These are phyloP conservation scores for Hypercompe scribonia DNA, from an alignment of 2,888 invertebrate species.

Conservation along the genomic window DNA sequence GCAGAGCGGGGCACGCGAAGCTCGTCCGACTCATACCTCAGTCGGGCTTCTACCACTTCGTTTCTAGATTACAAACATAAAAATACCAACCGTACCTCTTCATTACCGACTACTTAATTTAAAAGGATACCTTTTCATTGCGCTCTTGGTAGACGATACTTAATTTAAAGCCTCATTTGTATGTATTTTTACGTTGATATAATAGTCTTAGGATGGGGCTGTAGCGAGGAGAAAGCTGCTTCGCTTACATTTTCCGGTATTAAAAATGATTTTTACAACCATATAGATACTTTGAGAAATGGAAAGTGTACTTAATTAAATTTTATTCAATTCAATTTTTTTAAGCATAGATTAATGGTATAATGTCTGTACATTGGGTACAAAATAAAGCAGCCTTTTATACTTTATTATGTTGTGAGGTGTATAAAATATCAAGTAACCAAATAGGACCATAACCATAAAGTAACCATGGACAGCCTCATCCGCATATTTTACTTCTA, in stretches of 20 bases:
- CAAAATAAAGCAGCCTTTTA: background rate
- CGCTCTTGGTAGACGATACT: conserved; percentile 41
- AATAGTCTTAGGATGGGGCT: conserved; percentile 29
- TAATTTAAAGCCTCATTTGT: conserved; percentile 51
- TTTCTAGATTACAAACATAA: conserved; percentile 74
- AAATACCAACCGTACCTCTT: conserved; percentile 72
- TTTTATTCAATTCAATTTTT: background rate
- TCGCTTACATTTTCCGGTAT: background rate
- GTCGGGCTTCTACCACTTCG: conserved; percentile 67
- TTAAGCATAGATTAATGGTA: background rate
- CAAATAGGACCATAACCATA: too few species aligned
- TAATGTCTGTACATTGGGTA: too few species aligned
- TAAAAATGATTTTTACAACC: background rate
- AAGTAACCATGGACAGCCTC: too few species aligned
- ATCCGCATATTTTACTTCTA: too few species aligned
- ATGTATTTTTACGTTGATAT: conserved; percentile 44
- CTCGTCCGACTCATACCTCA: conserved; percentile 61
- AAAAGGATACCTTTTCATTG: conserved; percentile 59
- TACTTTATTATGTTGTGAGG: too few species aligned
- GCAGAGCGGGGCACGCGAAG: conserved; percentile 71
- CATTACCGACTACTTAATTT: conserved; percentile 67
- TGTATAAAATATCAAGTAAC: too few species aligned
- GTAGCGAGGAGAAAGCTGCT: conserved; percentile 13
- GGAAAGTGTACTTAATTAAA: background rate
- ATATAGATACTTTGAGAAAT: background rate